These are phyloP conservation scores for Pelodiscus sinensis DNA, from an alignment of 2,113 vertebrate species.

Conservation along the genomic window DNA sequence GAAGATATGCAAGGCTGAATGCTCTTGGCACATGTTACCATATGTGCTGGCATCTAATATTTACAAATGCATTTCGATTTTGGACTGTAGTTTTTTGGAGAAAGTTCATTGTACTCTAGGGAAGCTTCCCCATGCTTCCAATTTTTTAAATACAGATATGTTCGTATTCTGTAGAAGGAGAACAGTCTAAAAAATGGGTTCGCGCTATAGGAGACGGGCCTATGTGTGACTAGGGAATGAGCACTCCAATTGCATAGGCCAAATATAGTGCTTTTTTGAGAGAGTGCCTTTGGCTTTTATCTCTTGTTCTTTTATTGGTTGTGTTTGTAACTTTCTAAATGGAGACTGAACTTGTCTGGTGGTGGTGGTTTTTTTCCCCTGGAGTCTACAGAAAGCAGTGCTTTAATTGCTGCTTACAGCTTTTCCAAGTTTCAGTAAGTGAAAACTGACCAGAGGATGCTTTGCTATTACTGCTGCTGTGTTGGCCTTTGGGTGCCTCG, in stretches of 20 bases:
- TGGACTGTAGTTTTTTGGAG: accelerated
- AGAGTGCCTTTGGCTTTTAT: not conserved
- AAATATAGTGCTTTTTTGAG: slow-evolving; percentile 48
- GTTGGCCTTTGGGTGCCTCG: too few relatives aligned
- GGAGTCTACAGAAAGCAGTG: not conserved
- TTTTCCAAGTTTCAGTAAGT: not conserved
- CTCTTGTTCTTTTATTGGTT: slow-evolving; percentile 14
- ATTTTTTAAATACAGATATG: not conserved
- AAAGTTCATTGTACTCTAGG: too few relatives aligned
- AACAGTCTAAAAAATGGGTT: slow-evolving; percentile 40
- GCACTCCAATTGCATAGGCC: not conserved
- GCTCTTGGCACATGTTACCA: not conserved
- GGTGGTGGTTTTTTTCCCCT: not conserved
- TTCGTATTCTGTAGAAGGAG: not conserved
- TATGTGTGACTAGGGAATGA: not conserved
- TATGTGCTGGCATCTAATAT: not conserved
- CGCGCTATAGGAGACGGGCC: slow-evolving; percentile 34
- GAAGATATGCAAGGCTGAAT: not conserved
- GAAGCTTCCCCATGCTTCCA: not conserved
- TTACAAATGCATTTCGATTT: not conserved
- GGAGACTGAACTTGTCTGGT: not conserved
- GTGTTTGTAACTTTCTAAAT: slow-evolving; percentile 28
- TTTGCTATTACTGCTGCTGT: not conserved
- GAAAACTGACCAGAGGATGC: not conserved
- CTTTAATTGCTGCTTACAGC: not conserved